phyloP scores from a whole-genome alignment of 1,140 invertebrate genomes.

The Papilio glaucus region DNA sequence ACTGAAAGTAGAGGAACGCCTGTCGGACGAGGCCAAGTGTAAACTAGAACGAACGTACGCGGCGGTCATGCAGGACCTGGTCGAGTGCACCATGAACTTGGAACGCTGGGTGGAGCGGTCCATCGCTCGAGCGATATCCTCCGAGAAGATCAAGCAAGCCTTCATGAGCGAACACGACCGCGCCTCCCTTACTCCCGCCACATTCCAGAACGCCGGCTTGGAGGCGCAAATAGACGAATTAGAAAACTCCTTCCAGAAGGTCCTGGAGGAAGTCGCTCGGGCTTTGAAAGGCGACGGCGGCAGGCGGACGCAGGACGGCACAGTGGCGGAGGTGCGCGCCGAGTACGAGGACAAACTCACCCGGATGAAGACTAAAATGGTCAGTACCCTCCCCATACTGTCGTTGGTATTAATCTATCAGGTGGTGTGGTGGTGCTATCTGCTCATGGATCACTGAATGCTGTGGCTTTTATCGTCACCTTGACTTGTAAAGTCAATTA shows the following conservation, averaged over 20 bases:
- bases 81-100: conserved; percentile 67
- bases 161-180: conserved; percentile 62
- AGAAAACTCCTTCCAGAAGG: conserved; percentile 68
- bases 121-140: conserved; percentile 57
- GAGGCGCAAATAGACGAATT: conserved; percentile 72
- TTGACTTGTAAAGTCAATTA: conserved; percentile 65
- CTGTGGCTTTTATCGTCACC: conserved; percentile 53
- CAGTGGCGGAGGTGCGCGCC: conserved; percentile 83
- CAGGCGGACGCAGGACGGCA: conserved; percentile 53
- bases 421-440: conserved; percentile 78
- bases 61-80: conserved; percentile 70
- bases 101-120: conserved; percentile 70
- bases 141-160: conserved; percentile 73
- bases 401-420: conserved; percentile 77
- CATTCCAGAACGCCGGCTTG: conserved; percentile 63
- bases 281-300: conserved; percentile 65
- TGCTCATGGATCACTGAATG: conserved; percentile 71
- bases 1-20: conserved; percentile 59
- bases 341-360: conserved; percentile 87
- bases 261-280: conserved; percentile 63
- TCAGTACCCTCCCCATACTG: conserved; percentile 82
- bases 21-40: conserved; percentile 61
- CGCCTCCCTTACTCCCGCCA: conserved; percentile 53
- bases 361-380: conserved; percentile 88
- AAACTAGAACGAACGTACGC: conserved; percentile 67